These are phyloP conservation scores for Heliornis fulica DNA, from an alignment of 2,113 vertebrate genomes.

Conservation along the genomic window DNA sequence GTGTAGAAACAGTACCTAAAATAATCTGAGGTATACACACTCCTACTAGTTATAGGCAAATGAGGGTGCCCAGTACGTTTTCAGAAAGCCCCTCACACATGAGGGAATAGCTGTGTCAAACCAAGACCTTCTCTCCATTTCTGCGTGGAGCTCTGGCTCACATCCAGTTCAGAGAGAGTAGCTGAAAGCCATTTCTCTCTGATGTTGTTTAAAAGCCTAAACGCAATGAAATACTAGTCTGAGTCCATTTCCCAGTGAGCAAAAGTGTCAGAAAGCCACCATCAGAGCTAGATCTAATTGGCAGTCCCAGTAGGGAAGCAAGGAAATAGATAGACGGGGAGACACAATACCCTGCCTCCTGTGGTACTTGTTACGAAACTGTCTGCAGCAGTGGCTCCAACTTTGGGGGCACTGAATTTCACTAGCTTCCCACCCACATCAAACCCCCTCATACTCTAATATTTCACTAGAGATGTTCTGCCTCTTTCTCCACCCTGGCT, in stretches of 20 bases:
- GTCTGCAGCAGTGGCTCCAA: conserved; percentile 2
- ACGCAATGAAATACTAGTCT: conserved; percentile 33
- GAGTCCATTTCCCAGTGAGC: conserved; percentile 28
- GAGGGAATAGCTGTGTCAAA: neutral
- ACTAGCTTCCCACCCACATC: neutral
- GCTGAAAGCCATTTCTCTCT: conserved; percentile 40
- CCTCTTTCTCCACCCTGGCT: neutral
- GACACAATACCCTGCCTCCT: neutral
- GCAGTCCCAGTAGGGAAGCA: neutral
- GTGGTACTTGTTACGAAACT: conserved; percentile 28
- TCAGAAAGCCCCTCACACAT: neutral
- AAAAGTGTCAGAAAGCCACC: conserved; percentile 53
- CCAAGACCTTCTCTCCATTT: neutral
- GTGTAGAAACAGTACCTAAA: neutral
- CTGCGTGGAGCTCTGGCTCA: neutral
- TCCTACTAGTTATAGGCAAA: neutral
- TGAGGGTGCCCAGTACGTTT: neutral
- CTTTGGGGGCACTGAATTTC: neutral
- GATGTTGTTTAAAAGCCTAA: conserved; percentile 47
- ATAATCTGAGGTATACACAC: neutral
- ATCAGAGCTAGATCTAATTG: conserved; percentile 43
- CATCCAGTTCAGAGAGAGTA: conserved; percentile 2
- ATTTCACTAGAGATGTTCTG: neutral
- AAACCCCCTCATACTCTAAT: neutral
- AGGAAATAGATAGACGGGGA: neutral